These are phyloP conservation scores for Amblyopsis rosae DNA, from an alignment of 2,113 vertebrate species.

Conservation along the genomic window DNA sequence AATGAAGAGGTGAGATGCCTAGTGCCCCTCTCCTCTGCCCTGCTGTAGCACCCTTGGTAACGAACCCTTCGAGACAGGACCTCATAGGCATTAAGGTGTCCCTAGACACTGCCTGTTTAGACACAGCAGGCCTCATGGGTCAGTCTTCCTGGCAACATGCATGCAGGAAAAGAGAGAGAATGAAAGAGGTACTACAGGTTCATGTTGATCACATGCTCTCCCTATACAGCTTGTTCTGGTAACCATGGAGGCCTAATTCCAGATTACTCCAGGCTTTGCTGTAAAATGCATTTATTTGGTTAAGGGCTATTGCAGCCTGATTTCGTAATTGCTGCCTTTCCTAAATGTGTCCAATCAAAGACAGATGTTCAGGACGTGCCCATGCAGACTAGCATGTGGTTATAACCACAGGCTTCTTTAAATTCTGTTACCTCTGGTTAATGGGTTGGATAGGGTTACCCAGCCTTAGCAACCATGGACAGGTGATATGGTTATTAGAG, in stretches of 20 bases:
- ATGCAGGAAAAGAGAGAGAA: conserved; percentile 1
- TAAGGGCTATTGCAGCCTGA: too few relatives aligned
- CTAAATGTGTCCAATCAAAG: neutral
- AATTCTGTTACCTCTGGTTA: neutral
- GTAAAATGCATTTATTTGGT: neutral
- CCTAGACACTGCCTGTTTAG: conserved; percentile 62
- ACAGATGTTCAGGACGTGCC: neutral
- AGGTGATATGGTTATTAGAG: neutral
- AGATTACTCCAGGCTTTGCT: conserved; percentile 56
- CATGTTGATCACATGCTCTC: neutral
- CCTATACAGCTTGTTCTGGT: conserved; percentile 41
- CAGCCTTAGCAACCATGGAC: neutral
- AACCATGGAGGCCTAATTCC: conserved; percentile 56
- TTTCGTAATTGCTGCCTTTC: too few relatives aligned
- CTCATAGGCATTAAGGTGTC: conserved; percentile 58
- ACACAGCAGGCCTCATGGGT: conserved; percentile 53
- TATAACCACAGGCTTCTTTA: neutral
- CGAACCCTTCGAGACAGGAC: conserved; percentile 68
- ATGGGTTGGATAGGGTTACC: neutral
- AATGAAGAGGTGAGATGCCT: conserved; percentile 37
- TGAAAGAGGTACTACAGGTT: conserved; percentile 1
- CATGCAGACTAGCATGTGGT: too few relatives aligned
- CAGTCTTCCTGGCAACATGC: conserved; percentile 52
- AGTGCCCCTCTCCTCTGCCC: conserved; percentile 49
- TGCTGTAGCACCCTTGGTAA: conserved; percentile 71